Percentiles rank a stretch among this genome's conserved stretches.
Conservation (phyloP, 2,888 invertebrate genomes). For the Volucella inflata region DNA sequence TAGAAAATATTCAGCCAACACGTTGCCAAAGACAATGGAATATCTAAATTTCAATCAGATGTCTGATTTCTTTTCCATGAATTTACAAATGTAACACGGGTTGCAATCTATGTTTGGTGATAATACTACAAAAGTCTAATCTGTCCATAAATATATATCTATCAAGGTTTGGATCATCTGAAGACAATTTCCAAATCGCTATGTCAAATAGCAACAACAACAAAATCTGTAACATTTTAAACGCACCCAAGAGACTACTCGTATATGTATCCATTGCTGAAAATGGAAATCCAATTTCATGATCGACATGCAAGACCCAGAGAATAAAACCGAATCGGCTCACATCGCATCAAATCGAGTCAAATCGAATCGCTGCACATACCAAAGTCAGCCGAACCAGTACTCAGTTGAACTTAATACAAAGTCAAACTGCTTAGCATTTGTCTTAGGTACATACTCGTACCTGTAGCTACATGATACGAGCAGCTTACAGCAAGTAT, state of each 20-base stretch:
- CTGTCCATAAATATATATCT: conserved; percentile 71
- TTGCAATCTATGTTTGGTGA: conserved; percentile 43
- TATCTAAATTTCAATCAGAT: not conserved
- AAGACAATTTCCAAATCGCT: conserved; percentile 28
- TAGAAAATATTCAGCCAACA: too few species aligned
- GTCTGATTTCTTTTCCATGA: conserved; percentile 21
- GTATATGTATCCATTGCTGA: conserved; percentile 57
- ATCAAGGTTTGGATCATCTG: conserved; percentile 48
- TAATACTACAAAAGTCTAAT: conserved; percentile 59
- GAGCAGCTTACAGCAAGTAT: not conserved
- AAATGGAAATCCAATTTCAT: conserved; percentile 74
- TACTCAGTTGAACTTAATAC: conserved; percentile 36
- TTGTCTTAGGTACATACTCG: conserved; percentile 23
- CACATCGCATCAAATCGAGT: not conserved
- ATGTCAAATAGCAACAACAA: conserved; percentile 36
- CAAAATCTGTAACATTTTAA: conserved; percentile 74
- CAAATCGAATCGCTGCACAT: conserved; percentile 14
- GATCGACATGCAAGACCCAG: conserved; percentile 64
- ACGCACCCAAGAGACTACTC: conserved; percentile 73
- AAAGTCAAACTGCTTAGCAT: conserved; percentile 33
- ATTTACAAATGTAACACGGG: conserved; percentile 54
- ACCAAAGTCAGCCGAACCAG: conserved; percentile 10
- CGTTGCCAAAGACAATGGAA: too few species aligned
- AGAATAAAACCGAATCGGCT: conserved; percentile 48
- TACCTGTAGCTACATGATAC: not conserved